Base-by-base conservation (phyloP, 1,140 invertebrate genomes). In the Penaeus vannamei region DNA sequence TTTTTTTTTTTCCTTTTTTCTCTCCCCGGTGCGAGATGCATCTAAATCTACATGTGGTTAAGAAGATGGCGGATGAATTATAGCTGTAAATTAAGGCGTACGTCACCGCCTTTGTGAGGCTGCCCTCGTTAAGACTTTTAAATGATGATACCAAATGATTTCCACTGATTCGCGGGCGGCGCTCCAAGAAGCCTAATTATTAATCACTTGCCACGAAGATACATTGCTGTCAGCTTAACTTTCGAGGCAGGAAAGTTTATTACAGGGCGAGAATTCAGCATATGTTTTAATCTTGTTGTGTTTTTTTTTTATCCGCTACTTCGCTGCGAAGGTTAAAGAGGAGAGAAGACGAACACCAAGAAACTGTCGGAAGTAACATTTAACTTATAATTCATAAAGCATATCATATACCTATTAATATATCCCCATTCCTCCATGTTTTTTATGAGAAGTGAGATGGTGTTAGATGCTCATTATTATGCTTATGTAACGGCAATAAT, bases 31-130 rank as follows among this genome's bases (percentile, higher is more conserved):
- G 62, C 53, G 53, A 61, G 80, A 72, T 84, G 86, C 86, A 88
- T 80, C 81, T 84, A 88, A 84, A 88, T 88, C 86, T 88, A 77
- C 87, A 89, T 84, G 87, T 89, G 87, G 61, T 84, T 62, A 84
- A 79, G 69, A 77, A 17, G 64, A 77, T 42, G 86, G 86, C 59
- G 66, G 81, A 77, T 61, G 81, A 88, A 69, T 81, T 80, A 82
- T 66, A 42, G 81, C 62, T 59, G 72, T 89, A 89, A 89, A 89
- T 89, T 89, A 66, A 36, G 53, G 59, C 46, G 82, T 46, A 46
- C 76, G 85, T 86, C 85, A 86, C 23, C 59, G 59, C 85, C 76
- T 62, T 36, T 79, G 72, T 86, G 42, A 61, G 76, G 60, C 72
- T 60, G 60, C 36, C 32, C 59, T 62, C 76, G 85, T 62, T 77